phyloP scores from a whole-genome alignment of 2,113 vertebrate genomes.

The Vombatus ursinus region DNA sequence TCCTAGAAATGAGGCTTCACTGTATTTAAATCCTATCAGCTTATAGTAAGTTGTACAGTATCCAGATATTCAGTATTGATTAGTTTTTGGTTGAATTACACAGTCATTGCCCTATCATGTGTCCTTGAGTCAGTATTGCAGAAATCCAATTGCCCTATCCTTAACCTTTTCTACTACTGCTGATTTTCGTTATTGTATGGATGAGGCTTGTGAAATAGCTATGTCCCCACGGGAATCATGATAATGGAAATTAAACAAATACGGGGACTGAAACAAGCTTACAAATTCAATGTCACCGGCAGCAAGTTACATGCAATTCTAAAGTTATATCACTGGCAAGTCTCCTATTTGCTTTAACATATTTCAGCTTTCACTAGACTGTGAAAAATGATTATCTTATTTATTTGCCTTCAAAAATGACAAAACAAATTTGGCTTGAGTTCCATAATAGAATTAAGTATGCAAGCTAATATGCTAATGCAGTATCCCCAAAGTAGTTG shows the following conservation, averaged over 20 bases:
- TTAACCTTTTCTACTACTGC: slow-evolving; percentile 77
- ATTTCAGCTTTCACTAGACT: neutral
- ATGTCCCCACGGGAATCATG: slow-evolving; percentile 62
- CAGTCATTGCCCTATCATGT: slow-evolving; percentile 65
- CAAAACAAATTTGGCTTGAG: slow-evolving; percentile 37
- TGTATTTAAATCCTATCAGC: slow-evolving; percentile 64
- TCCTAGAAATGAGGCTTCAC: slow-evolving; percentile 43
- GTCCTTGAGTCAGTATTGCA: slow-evolving; percentile 77
- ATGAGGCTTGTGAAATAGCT: slow-evolving; percentile 69
- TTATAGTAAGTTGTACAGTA: slow-evolving; percentile 40
- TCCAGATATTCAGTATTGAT: slow-evolving; percentile 75
- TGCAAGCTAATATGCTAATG: slow-evolving; percentile 32
- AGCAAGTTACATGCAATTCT: slow-evolving; percentile 22
- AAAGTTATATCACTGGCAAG: slow-evolving; percentile 54
- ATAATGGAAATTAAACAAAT: slow-evolving; percentile 80
- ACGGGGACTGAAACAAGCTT: slow-evolving; percentile 64
- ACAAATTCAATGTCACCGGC: slow-evolving; percentile 70
- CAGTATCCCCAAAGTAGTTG: slow-evolving; percentile 11
- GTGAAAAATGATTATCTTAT: slow-evolving; percentile 54
- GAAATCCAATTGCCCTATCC: slow-evolving; percentile 82
- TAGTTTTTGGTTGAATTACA: slow-evolving; percentile 61
- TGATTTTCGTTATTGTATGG: slow-evolving; percentile 78
- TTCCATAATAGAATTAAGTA: slow-evolving; percentile 49
- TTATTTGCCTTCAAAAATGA: slow-evolving; percentile 62
- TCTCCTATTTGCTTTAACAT: slow-evolving; percentile 16